Evolutionary conservation across 1,140 invertebrate genomes (phyloP), one percentile per base, ranked within the genome.

Genomic region (Octopus bimaculoides): DNA sequence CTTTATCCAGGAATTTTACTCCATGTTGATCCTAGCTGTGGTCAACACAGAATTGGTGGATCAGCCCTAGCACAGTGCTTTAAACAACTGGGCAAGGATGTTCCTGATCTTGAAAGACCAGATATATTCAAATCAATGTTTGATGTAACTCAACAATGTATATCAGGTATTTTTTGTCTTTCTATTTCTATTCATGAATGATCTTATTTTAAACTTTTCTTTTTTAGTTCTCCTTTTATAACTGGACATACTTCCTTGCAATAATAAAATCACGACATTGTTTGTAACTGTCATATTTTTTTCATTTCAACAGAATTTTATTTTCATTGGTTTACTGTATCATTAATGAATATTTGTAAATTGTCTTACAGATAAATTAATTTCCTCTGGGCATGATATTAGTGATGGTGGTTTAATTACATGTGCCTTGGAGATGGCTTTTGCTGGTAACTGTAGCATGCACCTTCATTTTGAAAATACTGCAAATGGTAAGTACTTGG

Each of bases 321-420:
- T 41, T 41, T 41, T 41, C 26, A 41, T 41, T 41, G 26, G 26
- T 41, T 41, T 41, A 41, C 26, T 41, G 26, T 41, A 41, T 41
- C 26, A 41, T 41, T 41, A 0, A 41, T 41, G 3, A 41, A 41
- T 41, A 41, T 41, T 41, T 41, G 26, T 41, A 41, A 41, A 41
- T 71, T 71, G 17, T 71, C 26, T 71, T 71, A 8, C 84, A 95
- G 94, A 94, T 75, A 91, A 91, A 0, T 93, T 93, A 86, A 87
- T 98, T 9, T 88, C 95, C 17, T 92, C 97, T n/a, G 97, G 97
- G 4, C 98, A 99, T 89, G 98, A 99, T 90, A 92, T 99, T 1
- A 98, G 97, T 89, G 98, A 99, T 91, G 98, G 98, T 66, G 98
- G 98, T 52, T 90, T 99, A 5, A 91, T 99, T 54, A 95, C 95